Evolutionary conservation across 2,113 vertebrate species (phyloP).

Genomic region (Balaeniceps rex): DNA sequence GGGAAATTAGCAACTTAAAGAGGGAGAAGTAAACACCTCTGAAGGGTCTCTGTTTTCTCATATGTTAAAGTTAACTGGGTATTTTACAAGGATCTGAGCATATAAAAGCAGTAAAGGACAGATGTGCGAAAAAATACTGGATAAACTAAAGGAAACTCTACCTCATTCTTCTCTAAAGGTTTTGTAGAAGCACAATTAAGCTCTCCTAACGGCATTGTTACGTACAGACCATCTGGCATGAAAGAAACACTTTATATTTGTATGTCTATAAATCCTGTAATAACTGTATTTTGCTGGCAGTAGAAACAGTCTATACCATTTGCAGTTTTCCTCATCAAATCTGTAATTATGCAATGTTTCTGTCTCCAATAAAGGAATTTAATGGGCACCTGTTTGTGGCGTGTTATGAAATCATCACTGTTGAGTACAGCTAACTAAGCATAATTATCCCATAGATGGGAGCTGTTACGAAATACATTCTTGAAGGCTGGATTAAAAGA

Average conservation of each 20-base stretch:
- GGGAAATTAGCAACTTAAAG: not conserved
- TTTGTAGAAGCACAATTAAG: constrained; percentile 71
- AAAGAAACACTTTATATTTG: constrained; percentile 64
- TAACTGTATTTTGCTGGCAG: constrained; percentile 68
- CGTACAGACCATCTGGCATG: constrained; percentile 46
- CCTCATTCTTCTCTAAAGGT: constrained; percentile 71
- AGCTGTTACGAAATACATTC: not conserved
- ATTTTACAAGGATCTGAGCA: constrained; percentile 27
- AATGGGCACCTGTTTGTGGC: constrained; percentile 53
- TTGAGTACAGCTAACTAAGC: not conserved
- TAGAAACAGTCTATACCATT: constrained; percentile 58
- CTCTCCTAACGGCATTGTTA: constrained; percentile 62
- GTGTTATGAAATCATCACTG: constrained; percentile 3
- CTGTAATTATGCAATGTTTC: constrained; percentile 62
- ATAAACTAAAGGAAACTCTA: constrained; percentile 69
- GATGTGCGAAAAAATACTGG: constrained; percentile 40
- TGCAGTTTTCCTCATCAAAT: constrained; percentile 60
- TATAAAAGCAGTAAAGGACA: constrained; percentile 26
- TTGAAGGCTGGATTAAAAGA: not conserved
- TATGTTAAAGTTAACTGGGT: constrained; percentile 6
- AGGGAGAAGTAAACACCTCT: constrained; percentile 22
- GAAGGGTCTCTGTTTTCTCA: constrained; percentile 16
- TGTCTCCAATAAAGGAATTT: constrained; percentile 74
- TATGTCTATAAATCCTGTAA: constrained; percentile 63
- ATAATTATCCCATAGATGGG: not conserved